These are phyloP conservation scores for Dryobates pubescens DNA, from an alignment of 2,797 vertebrate species.

Conservation along the genomic window DNA sequence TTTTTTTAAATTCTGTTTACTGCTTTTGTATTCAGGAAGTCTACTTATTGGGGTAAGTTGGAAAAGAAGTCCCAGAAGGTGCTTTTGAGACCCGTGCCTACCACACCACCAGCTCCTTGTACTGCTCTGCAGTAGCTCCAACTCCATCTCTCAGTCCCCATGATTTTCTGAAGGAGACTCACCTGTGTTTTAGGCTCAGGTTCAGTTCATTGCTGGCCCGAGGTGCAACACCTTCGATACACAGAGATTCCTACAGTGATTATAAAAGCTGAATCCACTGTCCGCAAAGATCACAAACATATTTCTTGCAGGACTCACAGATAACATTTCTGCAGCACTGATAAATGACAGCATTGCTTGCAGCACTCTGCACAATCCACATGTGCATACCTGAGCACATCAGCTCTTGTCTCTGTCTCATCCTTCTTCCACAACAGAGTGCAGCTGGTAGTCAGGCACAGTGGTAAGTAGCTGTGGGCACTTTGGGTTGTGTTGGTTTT, in stretches of 20 bases:
- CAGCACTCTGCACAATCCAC: neutral
- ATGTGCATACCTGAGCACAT: neutral
- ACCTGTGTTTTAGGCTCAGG: neutral
- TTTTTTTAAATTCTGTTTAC: neutral
- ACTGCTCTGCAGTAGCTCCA: neutral
- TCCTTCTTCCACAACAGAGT: neutral
- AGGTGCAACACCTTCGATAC: neutral
- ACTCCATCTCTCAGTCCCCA: neutral
- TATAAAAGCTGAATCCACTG: neutral
- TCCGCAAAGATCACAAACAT: neutral
- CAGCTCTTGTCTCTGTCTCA: neutral
- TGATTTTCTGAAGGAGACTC: neutral
- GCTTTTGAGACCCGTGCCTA: neutral
- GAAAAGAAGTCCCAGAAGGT: neutral
- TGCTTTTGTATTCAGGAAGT: neutral
- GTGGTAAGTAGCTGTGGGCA: neutral
- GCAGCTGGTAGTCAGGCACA: slow-evolving; percentile 4
- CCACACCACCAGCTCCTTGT: neutral
- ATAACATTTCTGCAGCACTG: neutral
- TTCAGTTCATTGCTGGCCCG: neutral
- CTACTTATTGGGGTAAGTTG: neutral
- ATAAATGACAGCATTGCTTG: slow-evolving; percentile 1
- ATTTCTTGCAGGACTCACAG: neutral
- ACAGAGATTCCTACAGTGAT: neutral
- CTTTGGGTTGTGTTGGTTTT: neutral